Conservation (phyloP, 1,140 invertebrate species). For the Apolygus lucorum region DNA sequence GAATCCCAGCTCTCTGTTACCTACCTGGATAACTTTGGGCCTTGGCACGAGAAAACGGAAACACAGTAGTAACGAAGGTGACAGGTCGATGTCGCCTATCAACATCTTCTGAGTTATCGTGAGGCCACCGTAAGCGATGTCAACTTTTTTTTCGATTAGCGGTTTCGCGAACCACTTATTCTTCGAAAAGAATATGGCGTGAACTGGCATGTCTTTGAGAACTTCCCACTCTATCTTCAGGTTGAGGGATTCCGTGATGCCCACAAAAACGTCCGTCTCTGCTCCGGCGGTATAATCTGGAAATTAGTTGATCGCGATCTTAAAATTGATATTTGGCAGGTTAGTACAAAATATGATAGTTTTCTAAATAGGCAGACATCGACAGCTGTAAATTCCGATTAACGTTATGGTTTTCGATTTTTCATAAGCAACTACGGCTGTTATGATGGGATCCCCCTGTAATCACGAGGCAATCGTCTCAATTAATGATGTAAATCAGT, state of each 20-base stretch:
- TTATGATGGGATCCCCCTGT: no score
- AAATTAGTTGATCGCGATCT: no score
- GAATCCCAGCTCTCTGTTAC: no score
- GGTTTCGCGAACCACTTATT: neutral
- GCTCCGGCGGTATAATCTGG: neutral
- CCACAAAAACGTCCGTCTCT: neutral
- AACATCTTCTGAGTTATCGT: neutral
- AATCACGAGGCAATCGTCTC: neutral
- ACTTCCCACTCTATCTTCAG: neutral
- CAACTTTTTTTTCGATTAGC: neutral
- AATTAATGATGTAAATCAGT: neutral
- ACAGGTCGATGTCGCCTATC: neutral
- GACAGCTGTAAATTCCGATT: no score
- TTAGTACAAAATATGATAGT: no score
- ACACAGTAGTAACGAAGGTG: neutral
- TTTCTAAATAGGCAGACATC: no score
- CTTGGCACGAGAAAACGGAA: neutral
- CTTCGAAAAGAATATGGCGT: neutral
- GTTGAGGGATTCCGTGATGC: neutral
- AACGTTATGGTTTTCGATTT: no score
- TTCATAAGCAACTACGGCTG: no score
- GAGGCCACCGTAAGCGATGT: neutral
- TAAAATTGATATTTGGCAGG: no score
- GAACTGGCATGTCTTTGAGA: neutral
- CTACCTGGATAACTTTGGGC: neutral